These are phyloP conservation scores for Lacanobia wlatinum DNA, from an alignment of 2,888 invertebrate genomes.

Conservation along the genomic window DNA sequence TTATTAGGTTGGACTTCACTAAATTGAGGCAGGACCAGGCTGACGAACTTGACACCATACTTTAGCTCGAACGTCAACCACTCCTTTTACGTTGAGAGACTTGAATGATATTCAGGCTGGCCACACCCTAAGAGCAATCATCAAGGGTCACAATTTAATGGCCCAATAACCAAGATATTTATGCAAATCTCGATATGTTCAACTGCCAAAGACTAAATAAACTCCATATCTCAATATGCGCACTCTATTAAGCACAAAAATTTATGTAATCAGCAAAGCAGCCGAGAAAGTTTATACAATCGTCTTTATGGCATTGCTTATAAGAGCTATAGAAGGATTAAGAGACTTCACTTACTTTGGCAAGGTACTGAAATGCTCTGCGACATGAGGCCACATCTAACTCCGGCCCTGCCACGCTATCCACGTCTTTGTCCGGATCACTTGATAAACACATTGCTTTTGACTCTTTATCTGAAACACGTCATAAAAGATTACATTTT, in stretches of 20 bases:
- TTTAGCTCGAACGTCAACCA: too few species aligned
- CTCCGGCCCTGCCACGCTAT: conserved; percentile 91
- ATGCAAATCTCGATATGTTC: not conserved
- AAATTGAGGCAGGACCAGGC: too few species aligned
- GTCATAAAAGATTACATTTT: not conserved
- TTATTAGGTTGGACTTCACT: not conserved
- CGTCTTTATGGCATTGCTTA: too few species aligned
- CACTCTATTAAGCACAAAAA: too few species aligned
- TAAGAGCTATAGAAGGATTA: too few species aligned
- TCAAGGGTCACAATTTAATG: not conserved
- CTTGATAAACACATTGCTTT: conserved; percentile 84
- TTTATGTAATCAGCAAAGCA: too few species aligned
- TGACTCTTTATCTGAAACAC: conserved; percentile 81
- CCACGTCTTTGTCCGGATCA: conserved; percentile 97
- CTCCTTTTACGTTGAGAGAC: not conserved
- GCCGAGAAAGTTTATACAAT: too few species aligned
- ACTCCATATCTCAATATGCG: too few species aligned
- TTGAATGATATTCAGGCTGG: not conserved
- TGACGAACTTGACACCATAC: too few species aligned
- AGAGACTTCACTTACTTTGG: conserved; percentile 79
- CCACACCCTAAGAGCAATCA: not conserved
- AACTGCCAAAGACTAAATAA: too few species aligned
- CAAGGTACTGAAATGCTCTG: conserved; percentile 92
- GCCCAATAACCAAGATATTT: not conserved
- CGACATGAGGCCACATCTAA: conserved; percentile 94